Evolutionary conservation across 2,888 invertebrate species (phyloP), one percentile per base, ranked within the genome.

Genomic region (Volucella bombylans): DNA sequence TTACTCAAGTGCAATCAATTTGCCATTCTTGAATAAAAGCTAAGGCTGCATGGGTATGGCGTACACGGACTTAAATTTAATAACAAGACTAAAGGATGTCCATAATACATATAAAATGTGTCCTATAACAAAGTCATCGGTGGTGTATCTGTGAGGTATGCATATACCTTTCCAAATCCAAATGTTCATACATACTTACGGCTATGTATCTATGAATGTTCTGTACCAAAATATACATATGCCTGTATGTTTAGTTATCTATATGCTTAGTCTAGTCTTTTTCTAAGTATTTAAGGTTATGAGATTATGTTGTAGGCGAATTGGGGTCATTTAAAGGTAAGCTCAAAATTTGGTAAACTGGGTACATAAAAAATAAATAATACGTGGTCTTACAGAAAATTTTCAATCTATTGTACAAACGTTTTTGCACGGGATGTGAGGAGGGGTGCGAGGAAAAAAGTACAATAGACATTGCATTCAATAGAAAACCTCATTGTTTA

Each of bases 1-100:
- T 43, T 31, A 43, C 47, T 65, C 65, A 41, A 72, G 79, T 52
- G 67, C 65, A 79, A 79, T 72, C 72, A 72, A 79, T 79, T 72
- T 67, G 64, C 62, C 77, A 69, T 77, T 55, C 68, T 62, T 54
- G 39, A n/a, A 15, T 47, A 62, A 64, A 57, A 49, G 57, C 72
- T 31, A 62, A 15, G 52, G 54, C 10, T 50, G 41, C 54, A 69
- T 62, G 68, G 61, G 61, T 55, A 54, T 54, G 43, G 55, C 43
- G 47, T 59, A 52, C 52, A 67, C 65, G 65, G 79, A 50, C 65
- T 67, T 4, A 59, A 61, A 79, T 72, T 79, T 72, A 79, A 72
- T 72, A 79, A 79, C 49, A 68, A 43, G 14, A 14, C 61, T 38
- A 43, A 62, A 72, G 52, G 52, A 38, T n/a, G 31, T 4, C 43